A percentile compares a stretch with the other conserved stretches of the same genome.
Conservation (phyloP, 1,140 invertebrate genomes). For the Kradibia gibbosae region DNA sequence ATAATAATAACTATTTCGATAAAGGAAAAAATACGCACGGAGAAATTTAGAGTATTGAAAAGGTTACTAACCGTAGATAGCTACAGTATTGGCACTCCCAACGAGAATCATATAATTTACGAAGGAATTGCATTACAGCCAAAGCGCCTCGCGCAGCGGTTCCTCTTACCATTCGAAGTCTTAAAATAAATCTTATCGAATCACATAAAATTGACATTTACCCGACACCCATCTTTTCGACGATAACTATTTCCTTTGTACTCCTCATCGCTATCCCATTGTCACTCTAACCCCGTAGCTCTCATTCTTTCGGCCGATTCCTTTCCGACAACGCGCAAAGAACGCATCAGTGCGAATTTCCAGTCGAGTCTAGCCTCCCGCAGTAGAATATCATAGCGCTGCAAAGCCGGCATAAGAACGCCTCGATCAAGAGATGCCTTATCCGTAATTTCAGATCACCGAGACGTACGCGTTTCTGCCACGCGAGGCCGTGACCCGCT, state of each 20-base stretch:
- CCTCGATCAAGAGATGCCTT: background rate
- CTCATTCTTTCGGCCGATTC: conserved; percentile 22
- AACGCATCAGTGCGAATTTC: background rate
- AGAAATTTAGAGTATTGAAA: no score
- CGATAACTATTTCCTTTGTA: background rate
- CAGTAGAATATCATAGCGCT: no score
- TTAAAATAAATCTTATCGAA: conserved; percentile 68
- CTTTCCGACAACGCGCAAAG: conserved; percentile 30
- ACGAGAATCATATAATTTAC: no score
- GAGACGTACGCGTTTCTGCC: conserved; percentile 96
- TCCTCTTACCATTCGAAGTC: conserved; percentile 50
- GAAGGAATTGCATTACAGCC: conserved; percentile 56
- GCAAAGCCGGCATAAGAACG: background rate
- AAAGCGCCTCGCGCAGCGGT: no score
- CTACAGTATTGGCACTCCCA: no score
- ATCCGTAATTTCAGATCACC: conserved; percentile 84
- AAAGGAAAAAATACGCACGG: no score
- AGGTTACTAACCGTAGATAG: no score
- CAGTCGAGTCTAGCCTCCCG: background rate
- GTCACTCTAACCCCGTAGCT: conserved; percentile 24
- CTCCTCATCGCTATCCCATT: no score
- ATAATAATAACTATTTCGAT: no score
- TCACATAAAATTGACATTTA: conserved; percentile 51
- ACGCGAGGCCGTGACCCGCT: conserved; percentile 94
- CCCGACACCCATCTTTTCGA: background rate